Evolutionary conservation across 2,113 vertebrate species (phyloP), one percentile per base, ranked within the genome.

Genomic region (Alosa alosa): DNA sequence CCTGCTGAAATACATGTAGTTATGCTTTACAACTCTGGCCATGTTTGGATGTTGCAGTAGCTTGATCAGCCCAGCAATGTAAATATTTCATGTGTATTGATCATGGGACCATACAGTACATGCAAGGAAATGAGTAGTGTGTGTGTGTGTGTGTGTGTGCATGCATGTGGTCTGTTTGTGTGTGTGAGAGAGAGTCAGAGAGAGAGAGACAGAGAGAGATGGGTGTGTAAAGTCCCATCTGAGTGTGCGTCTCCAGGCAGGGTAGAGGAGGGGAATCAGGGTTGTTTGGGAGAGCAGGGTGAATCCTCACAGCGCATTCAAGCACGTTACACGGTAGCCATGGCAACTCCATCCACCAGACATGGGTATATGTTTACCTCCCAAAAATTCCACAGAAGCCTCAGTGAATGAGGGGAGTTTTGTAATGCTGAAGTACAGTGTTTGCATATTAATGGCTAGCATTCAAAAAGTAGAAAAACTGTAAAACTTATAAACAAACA

Each of bases 231-330:
- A 57, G 25, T 17, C 57, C 39, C 36, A n/a, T 82, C 41, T 82
- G 36, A 15, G n/a, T 57, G 52, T 57, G 52, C 20, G 50, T 55
- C 50, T 17, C 13, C 17, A 25, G 89, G 81, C 89, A 88, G 88
- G 89, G 84, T 89, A 86, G 87, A 81, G 84, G 31, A 25, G 88
- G 90, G 87, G 90, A 90, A 90, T 92, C 90, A 68, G 88, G 86
- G 87, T 92, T 87, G 87, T 92, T 87, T 92, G 49, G 85, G 88
- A 90, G 89, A 93, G 84, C 90, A 4, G 55, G 55, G 55, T 60
- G 55, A 60, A 60, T 60, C 55, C 18, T 60, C 55, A 60, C 55
- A 22, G 55, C 55, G 18, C 55, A 60, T 4, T 6, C n/a, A 3
- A 22, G 55, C 55, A 60, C 18, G 18, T 52, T 52, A 52, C 50